Conservation (phyloP, 1,140 invertebrate genomes). For the Bradynema listronoti region DNA sequence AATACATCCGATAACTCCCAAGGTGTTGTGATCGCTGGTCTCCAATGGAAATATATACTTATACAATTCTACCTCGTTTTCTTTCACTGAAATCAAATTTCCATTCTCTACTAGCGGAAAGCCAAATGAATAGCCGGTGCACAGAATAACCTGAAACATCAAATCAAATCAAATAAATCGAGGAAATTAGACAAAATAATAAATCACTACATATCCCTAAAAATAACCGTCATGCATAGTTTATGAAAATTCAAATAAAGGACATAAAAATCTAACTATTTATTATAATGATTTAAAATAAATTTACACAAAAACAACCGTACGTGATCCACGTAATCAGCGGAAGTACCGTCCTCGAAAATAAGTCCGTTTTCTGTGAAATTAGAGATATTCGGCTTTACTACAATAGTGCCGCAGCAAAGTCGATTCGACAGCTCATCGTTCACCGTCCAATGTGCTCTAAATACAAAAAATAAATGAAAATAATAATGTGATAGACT, state of each 20-base stretch:
- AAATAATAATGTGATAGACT: too few relatives aligned
- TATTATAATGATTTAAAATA: too few relatives aligned
- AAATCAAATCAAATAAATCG: too few relatives aligned
- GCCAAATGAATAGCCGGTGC: slow-evolving; percentile 39
- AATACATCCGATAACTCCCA: slow-evolving; percentile 62
- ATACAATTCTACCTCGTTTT: slow-evolving; percentile 60
- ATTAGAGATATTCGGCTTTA: slow-evolving; percentile 58
- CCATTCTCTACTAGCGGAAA: slow-evolving; percentile 36
- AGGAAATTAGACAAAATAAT: too few relatives aligned
- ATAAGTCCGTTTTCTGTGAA: slow-evolving; percentile 59
- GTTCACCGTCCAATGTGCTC: slow-evolving; percentile 62
- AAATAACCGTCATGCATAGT: too few relatives aligned
- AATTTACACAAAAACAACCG: too few relatives aligned
- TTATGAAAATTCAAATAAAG: too few relatives aligned
- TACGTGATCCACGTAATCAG: slow-evolving; percentile 56
- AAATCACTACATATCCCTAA: too few relatives aligned
- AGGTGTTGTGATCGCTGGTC: slow-evolving; percentile 54
- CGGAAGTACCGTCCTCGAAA: slow-evolving; percentile 57
- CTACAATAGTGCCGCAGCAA: slow-evolving; percentile 59
- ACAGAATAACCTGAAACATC: slow-evolving; percentile 49
- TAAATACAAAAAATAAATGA: slow-evolving; percentile 48
- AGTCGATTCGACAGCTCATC: slow-evolving; percentile 64
- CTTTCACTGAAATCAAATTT: slow-evolving; percentile 34
- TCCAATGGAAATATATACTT: slow-evolving; percentile 60
- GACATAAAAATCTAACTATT: too few relatives aligned